Evolutionary conservation across 2,888 invertebrate species (phyloP).

Genomic region (Lordiphosa fenestrarum): DNA sequence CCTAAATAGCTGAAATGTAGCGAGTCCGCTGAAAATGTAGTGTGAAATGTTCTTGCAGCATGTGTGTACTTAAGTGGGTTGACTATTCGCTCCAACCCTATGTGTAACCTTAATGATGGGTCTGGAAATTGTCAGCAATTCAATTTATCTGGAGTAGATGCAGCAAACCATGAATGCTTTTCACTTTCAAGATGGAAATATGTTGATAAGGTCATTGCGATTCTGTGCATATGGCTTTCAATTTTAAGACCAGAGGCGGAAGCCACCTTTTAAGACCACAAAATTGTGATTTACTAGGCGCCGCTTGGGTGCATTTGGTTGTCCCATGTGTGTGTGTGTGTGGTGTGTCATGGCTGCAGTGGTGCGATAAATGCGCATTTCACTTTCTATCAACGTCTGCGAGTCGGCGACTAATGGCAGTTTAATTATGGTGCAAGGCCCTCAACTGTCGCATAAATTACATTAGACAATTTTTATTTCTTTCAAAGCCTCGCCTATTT

Average conservation of each 20-base stretch:
- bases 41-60: not conserved
- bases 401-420: slow-evolving; percentile 56
- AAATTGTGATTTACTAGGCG: slow-evolving; percentile 21
- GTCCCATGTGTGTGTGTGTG: slow-evolving; percentile 15
- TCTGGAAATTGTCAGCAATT: slow-evolving; percentile 11
- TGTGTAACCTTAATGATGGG: no score
- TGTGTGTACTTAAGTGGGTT: no score
- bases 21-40: not conserved
- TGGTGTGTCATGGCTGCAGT: slow-evolving; percentile 50
- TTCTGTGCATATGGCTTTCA: slow-evolving; percentile 45
- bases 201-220: slow-evolving; percentile 20
- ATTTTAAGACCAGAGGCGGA: slow-evolving; percentile 60
- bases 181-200: slow-evolving; percentile 51
- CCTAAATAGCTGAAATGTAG: slow-evolving; percentile 34
- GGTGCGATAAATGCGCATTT: slow-evolving; percentile 67
- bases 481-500: slow-evolving; percentile 15
- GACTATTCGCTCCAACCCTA: no score
- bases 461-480: slow-evolving; percentile 47
- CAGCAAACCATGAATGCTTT: slow-evolving; percentile 39
- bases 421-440: slow-evolving; percentile 63
- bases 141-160: slow-evolving; percentile 27
- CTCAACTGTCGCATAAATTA: slow-evolving; percentile 60
- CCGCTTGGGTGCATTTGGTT: slow-evolving; percentile 64
- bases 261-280: slow-evolving; percentile 35
- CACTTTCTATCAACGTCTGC: slow-evolving; percentile 62